These are phyloP conservation scores for Cladopsammia gracilis DNA, from an alignment of 64 coral and sea anemone species.

Conservation along the genomic window DNA sequence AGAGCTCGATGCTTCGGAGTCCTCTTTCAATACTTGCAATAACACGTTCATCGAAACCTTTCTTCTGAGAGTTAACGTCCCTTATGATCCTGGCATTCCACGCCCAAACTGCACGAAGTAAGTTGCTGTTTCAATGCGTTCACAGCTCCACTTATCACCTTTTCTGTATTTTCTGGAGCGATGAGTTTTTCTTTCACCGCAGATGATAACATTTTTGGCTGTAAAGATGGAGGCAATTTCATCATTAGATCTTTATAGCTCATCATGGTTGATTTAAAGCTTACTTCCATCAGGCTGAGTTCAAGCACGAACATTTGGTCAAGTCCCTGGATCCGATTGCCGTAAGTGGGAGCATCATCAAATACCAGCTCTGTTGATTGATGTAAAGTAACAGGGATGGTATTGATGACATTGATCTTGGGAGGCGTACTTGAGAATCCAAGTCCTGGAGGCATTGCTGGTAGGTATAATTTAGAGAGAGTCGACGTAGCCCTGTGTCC, in stretches of 20 bases:
- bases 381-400: conserved; percentile 8
- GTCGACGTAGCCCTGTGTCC: not conserved
- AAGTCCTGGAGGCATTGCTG: not conserved
- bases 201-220: conserved; percentile 48
- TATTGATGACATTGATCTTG: too few species aligned
- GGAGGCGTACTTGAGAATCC: not conserved
- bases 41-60: not conserved
- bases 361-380: conserved; percentile 39
- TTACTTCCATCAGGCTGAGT: not conserved
- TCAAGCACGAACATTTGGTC: conserved; percentile 11
- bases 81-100: not conserved
- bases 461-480: conserved; percentile 15
- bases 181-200: conserved; percentile 29
- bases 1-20: not conserved
- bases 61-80: not conserved
- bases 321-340: conserved; percentile 24
- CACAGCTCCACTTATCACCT: not conserved
- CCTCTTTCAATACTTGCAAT: not conserved
- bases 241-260: conserved; percentile 40
- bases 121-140: conserved; percentile 3
- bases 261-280: not conserved
- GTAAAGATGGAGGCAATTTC: conserved; percentile 39
- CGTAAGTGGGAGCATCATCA: conserved; percentile 40
- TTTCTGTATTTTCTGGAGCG: not conserved
- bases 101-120: not conserved